Evolutionary conservation across 1,140 invertebrate genomes (phyloP), one percentile per base, ranked within the genome.

Genomic region (Odontomachus brunneus): DNA sequence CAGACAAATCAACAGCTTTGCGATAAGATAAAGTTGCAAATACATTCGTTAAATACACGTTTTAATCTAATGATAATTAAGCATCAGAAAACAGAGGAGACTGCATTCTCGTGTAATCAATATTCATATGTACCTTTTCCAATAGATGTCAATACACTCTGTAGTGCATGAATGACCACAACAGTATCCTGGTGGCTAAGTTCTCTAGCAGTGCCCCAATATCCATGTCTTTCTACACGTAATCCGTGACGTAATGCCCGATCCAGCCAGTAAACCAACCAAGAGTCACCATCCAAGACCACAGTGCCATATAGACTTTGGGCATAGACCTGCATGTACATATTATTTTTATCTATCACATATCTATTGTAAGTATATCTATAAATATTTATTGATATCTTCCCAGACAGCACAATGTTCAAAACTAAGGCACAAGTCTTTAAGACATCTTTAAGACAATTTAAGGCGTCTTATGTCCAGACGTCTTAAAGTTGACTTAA

Each of bases 151-250:
- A 93, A 81, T 44, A 94, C 93, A 89, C 90, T 94, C 83, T 94
- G 92, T 14, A 94, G 87, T 4, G 93, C 92, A 66, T 94, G 93
- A 65, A 95, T 94, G 15, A 94, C 92, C 5, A 94, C 93, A 65
- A 94, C 89, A 3, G 94, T 94, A 65, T 94, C 93, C 80, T 95
- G 95, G 84, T 95, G 95, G 65, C 95, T 95, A 65, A 95, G 94
- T 86, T 95, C 94, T 76, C 94, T 91, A 24, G 94, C 95, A 48
- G 95, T 94, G 22, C 94, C 94, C 95, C 95, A 96, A 89, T 95
- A 96, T 72, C 95, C 95, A 89, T 94, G 92, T 63, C 94, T 91
- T 72, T 93, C 93, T 60, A 92, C 85, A 24, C 93, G 92, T 44
- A 95, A 69, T 17, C 94, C 94, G 84, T 95, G 94, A 24, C 94